Conservation (phyloP, 1,140 invertebrate species). For the Macrotrachela quadricornifera region DNA sequence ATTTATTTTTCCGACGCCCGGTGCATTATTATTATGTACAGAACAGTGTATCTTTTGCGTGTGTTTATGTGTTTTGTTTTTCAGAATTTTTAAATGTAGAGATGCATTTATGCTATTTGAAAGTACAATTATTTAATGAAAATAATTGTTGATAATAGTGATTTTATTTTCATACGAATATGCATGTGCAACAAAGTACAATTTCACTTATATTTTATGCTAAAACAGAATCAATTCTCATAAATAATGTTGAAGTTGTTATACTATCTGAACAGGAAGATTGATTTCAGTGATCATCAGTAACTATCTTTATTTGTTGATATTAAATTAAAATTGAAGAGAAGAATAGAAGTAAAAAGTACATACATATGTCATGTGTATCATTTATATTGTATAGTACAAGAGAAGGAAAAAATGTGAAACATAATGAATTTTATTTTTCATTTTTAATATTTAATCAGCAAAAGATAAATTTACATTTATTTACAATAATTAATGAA, state of each 20-base stretch:
- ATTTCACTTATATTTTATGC: slow-evolving; percentile 89
- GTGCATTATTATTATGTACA: too few species aligned
- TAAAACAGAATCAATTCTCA: slow-evolving; percentile 90
- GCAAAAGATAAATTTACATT: slow-evolving; percentile 45
- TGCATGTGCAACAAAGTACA: slow-evolving; percentile 94
- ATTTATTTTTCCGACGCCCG: too few species aligned
- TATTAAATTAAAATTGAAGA: slow-evolving; percentile 82
- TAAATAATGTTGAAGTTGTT: slow-evolving; percentile 92
- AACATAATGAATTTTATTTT: too few species aligned
- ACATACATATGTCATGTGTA: too few species aligned
- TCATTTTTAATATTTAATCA: slow-evolving; percentile 3
- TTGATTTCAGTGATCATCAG: neutral
- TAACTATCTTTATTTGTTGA: slow-evolving; percentile 39
- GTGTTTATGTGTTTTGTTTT: too few species aligned
- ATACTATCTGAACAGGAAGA: slow-evolving; percentile 74
- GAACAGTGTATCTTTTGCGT: too few species aligned
- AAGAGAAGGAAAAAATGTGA: slow-evolving; percentile 61
- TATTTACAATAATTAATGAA: slow-evolving; percentile 86
- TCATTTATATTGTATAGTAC: slow-evolving; percentile 90
- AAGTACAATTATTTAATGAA: neutral
- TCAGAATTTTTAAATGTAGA: too few species aligned
- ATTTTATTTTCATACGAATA: slow-evolving; percentile 82
- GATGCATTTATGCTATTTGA: neutral
- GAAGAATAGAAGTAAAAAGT: too few species aligned
- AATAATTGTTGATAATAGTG: slow-evolving; percentile 78